Conservation (phyloP, 2,797 vertebrate genomes). For the Amblyraja radiata region DNA sequence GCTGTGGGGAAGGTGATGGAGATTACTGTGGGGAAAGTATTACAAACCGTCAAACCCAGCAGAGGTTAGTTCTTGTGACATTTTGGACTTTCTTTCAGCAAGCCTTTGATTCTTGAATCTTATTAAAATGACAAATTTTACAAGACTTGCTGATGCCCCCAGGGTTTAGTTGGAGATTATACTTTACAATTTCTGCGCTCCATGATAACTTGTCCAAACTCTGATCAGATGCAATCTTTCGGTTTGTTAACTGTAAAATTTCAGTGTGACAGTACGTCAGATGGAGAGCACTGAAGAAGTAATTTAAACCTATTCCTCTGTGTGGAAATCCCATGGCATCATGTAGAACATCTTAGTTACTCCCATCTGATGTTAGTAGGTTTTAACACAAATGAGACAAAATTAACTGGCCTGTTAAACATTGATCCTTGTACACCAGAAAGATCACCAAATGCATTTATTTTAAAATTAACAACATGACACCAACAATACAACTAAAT, state of each 20-base stretch:
- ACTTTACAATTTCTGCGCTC: not conserved
- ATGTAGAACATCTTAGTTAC: not conserved
- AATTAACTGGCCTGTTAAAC: not conserved
- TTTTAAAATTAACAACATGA: not conserved
- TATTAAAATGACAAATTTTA: not conserved
- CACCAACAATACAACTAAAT: not conserved
- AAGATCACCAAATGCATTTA: not conserved
- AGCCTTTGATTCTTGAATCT: not conserved
- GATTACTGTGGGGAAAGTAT: too few relatives aligned
- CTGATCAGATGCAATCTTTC: not conserved
- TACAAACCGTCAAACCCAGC: too few relatives aligned
- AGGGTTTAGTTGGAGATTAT: not conserved
- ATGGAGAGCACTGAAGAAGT: not conserved
- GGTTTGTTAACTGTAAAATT: not conserved
- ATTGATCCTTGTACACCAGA: not conserved
- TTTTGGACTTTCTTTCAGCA: not conserved
- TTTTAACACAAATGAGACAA: not conserved
- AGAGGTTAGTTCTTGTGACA: constrained; percentile 42
- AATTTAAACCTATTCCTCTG: not conserved
- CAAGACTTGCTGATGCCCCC: not conserved
- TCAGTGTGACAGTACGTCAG: not conserved
- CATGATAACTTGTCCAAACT: not conserved
- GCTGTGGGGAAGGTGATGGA: too few relatives aligned
- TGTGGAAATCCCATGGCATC: not conserved
- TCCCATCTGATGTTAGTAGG: not conserved